Percentiles rank a stretch among this genome's conserved stretches.
These are phyloP conservation scores for Carettochelys insculpta DNA, from an alignment of 2,113 vertebrate genomes.

Conservation along the genomic window DNA sequence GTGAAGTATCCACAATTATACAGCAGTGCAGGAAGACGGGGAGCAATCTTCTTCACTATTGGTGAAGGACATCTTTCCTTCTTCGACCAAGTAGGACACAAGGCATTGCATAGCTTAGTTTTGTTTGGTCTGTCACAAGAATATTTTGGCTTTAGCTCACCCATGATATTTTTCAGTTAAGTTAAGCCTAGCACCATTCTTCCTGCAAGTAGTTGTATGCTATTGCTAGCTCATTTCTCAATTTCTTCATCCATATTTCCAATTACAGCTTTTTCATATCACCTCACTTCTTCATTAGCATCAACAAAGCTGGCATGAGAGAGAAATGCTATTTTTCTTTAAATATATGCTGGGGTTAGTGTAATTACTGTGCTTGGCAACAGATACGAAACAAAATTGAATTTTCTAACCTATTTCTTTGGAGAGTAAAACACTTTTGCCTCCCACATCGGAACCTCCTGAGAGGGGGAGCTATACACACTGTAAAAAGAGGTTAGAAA, in stretches of 20 bases:
- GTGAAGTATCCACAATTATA: accelerated
- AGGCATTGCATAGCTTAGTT: constrained; percentile 5
- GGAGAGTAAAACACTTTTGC: constrained; percentile 28
- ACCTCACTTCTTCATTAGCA: constrained; percentile 23
- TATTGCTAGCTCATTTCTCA: constrained; percentile 39
- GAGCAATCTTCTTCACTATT: accelerated
- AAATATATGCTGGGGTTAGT: constrained; percentile 47
- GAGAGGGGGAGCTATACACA: constrained; percentile 13
- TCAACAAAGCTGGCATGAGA: neutral
- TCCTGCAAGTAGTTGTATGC: neutral
- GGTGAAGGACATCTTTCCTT: neutral
- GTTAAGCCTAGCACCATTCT: neutral
- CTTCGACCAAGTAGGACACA: neutral
- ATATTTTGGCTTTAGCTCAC: neutral
- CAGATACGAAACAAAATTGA: constrained; percentile 10
- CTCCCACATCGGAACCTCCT: constrained; percentile 4
- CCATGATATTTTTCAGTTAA: constrained; percentile 27
- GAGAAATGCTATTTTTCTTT: constrained; percentile 21
- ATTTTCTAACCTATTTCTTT: constrained; percentile 50
- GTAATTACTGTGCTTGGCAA: constrained; percentile 44
- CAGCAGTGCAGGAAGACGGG: neutral
- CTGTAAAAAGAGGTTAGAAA: neutral
- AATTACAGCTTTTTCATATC: constrained; percentile 41
- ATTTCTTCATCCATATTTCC: constrained; percentile 7
- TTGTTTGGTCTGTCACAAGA: constrained; percentile 58